Base-by-base conservation (phyloP, 53 echinoderm and acorn worm species). In the Paelopatides confundens region DNA sequence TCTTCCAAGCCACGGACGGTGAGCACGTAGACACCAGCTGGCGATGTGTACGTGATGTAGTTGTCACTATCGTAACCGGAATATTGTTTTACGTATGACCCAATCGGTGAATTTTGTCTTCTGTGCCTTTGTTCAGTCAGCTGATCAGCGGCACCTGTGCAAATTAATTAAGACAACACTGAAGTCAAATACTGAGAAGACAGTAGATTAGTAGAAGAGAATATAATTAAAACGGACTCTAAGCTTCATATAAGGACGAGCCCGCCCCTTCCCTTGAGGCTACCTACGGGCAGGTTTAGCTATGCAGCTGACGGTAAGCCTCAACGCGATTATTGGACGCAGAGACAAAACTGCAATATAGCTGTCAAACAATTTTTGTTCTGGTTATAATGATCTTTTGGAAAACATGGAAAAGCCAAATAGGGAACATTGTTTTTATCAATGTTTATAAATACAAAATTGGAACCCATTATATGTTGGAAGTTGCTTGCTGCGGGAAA, bases 1-100 rank as follows among this genome's bases (percentile, higher is more conserved):
- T 91, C 86, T 39, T 91, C 95, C 63, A 90, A 74, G 50, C 90
- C 92, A 39, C 85, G 77, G 11, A 99, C 94, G 37, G 90, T 88
- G 68, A 99, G 51, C 63, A 96, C 90, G 88, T 94, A 99, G 58
- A 93, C 88, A 2, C 99, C 95, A 9, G 99, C 95, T 49, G 95
- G 95, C 32, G 99, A 99, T 46, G 92, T 89, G 81, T 94, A 90
- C 29, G 93, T 94, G 65, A 89, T 17, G 69, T 96, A 96, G 13
- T 86, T 93, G 38, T 90, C 92, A 77, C 90, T 92, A 62, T 90
- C 91, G 52, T 90, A 82, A 4, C 99, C 99, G 35, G 87, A 87
- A 86, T 94, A 99, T 39, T 87, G 85, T 62, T 94, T 94, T 13
- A 99, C 58, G 34, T 86, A 77, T 35, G 95, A 89, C 18, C 97